These are phyloP conservation scores for Hydropsyche betteni DNA, from an alignment of 2,888 invertebrate genomes.

Conservation along the genomic window DNA sequence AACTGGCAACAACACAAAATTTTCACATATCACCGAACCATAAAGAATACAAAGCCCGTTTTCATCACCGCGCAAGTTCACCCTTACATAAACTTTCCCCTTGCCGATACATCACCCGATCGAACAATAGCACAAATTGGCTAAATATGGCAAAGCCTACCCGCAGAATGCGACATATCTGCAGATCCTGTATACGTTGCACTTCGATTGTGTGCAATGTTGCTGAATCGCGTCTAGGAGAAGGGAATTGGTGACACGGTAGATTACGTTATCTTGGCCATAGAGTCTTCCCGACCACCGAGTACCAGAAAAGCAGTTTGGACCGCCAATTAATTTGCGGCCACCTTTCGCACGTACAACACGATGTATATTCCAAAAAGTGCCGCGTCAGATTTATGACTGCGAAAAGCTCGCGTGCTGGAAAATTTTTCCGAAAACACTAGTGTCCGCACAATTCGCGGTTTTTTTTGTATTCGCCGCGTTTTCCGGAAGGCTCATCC, in stretches of 20 bases:
- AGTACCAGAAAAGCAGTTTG: neutral
- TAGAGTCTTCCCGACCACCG: neutral
- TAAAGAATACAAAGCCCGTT: too few relatives aligned
- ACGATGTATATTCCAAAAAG: neutral
- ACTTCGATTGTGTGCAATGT: conserved; percentile 12
- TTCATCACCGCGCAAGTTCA: too few relatives aligned
- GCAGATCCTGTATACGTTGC: conserved; percentile 2
- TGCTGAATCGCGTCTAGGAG: conserved; percentile 17
- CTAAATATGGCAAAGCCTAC: too few relatives aligned
- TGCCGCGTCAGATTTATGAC: conserved; percentile 29
- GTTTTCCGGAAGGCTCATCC: neutral
- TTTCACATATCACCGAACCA: too few relatives aligned
- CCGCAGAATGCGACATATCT: too few relatives aligned
- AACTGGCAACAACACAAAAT: too few relatives aligned
- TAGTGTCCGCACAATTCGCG: conserved; percentile 23
- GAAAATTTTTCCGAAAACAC: conserved; percentile 22
- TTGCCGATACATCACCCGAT: too few relatives aligned
- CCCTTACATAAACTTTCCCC: too few relatives aligned
- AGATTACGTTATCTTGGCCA: neutral
- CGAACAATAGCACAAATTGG: too few relatives aligned
- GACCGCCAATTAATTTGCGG: conserved; percentile 29
- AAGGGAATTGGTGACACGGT: neutral
- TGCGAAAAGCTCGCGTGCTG: conserved; percentile 18
- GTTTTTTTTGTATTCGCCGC: neutral
- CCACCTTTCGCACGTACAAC: neutral